These are phyloP conservation scores for Lepisosteus osseus DNA, from an alignment of 2,113 vertebrate species.

Conservation along the genomic window DNA sequence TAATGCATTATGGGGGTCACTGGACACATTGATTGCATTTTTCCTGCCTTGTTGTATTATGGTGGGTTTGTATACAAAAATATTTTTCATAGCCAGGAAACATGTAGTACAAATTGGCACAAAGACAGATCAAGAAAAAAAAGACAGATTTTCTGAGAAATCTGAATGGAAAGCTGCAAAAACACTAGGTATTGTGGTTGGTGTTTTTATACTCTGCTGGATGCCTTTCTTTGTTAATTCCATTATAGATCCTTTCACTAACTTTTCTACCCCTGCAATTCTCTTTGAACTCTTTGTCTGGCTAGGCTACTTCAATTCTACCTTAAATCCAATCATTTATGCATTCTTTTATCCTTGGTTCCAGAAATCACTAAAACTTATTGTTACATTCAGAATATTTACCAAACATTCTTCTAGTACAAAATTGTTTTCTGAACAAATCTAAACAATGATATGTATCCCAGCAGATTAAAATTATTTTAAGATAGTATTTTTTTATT, in stretches of 20 bases:
- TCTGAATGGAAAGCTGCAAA: slow-evolving; percentile 47
- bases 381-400: slow-evolving; percentile 43
- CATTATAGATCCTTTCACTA: slow-evolving; percentile 32
- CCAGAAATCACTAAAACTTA: slow-evolving; percentile 38
- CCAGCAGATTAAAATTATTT: too few species aligned
- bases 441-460: too few species aligned
- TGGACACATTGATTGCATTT: slow-evolving; percentile 28
- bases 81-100: slow-evolving; percentile 34
- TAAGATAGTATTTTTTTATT: too few species aligned
- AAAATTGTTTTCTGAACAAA: slow-evolving; percentile 22
- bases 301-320: slow-evolving; percentile 45
- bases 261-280: slow-evolving; percentile 35
- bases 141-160: slow-evolving; percentile 12
- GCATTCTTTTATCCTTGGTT: slow-evolving; percentile 49
- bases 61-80: slow-evolving; percentile 38
- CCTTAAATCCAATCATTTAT: slow-evolving; percentile 48
- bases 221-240: slow-evolving; percentile 40
- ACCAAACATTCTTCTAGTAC: slow-evolving; percentile 31
- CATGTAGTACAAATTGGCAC: slow-evolving; percentile 32
- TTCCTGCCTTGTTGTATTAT: slow-evolving; percentile 37
- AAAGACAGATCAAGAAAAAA: slow-evolving; percentile 12
- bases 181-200: slow-evolving; percentile 43
- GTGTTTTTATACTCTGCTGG: slow-evolving; percentile 44
- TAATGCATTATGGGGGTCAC: slow-evolving; percentile 28
- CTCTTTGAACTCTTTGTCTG: slow-evolving; percentile 41